Evolutionary conservation across 2,797 vertebrate genomes (phyloP), one percentile per base, ranked within the genome.

Genomic region (Acanthiza pusilla): DNA sequence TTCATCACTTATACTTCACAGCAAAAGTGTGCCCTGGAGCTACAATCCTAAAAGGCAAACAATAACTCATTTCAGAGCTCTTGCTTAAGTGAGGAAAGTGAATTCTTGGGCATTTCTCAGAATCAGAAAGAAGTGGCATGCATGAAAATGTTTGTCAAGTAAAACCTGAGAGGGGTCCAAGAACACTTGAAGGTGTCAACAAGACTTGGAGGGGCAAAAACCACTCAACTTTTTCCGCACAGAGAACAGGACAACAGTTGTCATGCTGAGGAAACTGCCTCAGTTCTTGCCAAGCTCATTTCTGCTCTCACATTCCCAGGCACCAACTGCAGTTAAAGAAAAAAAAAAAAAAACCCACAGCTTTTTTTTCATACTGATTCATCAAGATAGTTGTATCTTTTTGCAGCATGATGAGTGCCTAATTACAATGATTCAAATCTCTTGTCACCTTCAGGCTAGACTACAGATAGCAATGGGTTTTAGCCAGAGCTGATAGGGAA

Each of bases 391-490:
- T 53, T 91, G 85, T 95, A 94, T 93, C 93, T 93, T 94, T 94
- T 79, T 89, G 88, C 91, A 94, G 90, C 74, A 82, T 63, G 95
- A 96, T 94, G 90, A 95, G 83, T 91, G 93, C 92, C 95, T 96
- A 96, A 96, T 96, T 96, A 96, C 88, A 84, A 78, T 86, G 95
- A 96, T 96, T 95, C 90, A 88, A 93, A 96, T 95, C 94, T 89
- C 95, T 93, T 96, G 95, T 96, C 95, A 95, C 94, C 95, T 96
- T 84, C 93, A 95, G 96, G 95, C 93, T 91, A 96, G 86, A 95
- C 95, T 94, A 94, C 83, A 95, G 94, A 94, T 73, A 95, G 89
- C 85, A 78, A 91, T 81, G 88, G 25, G 87, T 95, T 95, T 94
- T 79, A 93, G 86, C 71, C 83, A 93, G 93, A 78, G 67, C 73